Base-by-base conservation (phyloP, 1,140 invertebrate species). In the Cyclargus thomasi region DNA sequence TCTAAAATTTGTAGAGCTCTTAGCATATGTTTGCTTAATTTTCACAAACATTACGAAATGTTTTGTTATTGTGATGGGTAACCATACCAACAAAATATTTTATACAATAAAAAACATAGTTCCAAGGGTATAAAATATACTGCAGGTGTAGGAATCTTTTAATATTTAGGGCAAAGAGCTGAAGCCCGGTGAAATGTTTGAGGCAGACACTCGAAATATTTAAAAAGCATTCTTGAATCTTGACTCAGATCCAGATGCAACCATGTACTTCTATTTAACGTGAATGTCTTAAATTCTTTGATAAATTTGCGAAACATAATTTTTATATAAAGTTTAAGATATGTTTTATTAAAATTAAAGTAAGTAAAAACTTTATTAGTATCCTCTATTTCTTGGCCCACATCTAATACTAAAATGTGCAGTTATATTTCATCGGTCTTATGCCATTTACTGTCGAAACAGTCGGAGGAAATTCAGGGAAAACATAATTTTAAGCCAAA, bases 181-280 rank as follows among this genome's bases (percentile, higher is more conserved):
- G 17, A 53, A 53, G 29, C 23, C 23, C 35, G 55, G 65, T 35
- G 65, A 66, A 59, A 66, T 35, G 29, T 59, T 53, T 17, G 53
- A 35, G 18, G 55, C 53, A 18, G 63, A 57, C 65, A 66, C 64
- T 66, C 64, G 64, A 66, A 66, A 66, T 66, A 66, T 66, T 66
- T 57, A 66, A 66, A 66, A 66, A 66, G 65, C 65, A 59, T 66
- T 66, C 65, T 66, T 53, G 39, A 53, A 65, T 47, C 39, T 66
- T 59, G 65, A 66, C 55, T 55, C 64, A 53, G 64, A 23, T 53
- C 64, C 23, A 55, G 64, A 55, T 29, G 22, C 53, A 53, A 55
- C 53, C 53, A 55, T 55, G 53, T 55, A 55, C n/a, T 55, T 55
- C 53, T 55, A 55, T 55, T 55, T 55, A 55, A 18, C 53, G 4